Evolutionary conservation across 2,888 invertebrate species (phyloP), one percentile per base, ranked within the genome.

Genomic region (Latrodectus elegans): DNA sequence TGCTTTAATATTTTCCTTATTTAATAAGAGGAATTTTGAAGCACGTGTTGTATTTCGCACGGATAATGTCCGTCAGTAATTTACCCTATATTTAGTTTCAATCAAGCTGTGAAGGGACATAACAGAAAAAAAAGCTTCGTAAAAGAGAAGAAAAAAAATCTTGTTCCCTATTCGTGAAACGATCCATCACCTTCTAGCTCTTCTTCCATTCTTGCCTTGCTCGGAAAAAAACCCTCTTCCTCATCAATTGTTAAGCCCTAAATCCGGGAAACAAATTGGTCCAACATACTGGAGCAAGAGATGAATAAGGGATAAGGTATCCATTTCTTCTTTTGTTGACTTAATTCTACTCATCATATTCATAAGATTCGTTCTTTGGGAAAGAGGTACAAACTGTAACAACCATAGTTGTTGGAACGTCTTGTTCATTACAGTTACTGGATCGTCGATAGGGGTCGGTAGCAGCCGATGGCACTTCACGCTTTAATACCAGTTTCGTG

Each of bases 241-340:
- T 38, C 38, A 38, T 38, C 38, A 38, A 38, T 38, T 8, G 15
- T 11, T 60, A 55, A 72, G 80, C 80, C 72, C 60, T 65, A 80
- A 80, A 80, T 80, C 80, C 80, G 64, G 64, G 12, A 60, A 80
- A 80, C 80, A 80, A 80, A 80, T 80, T 80, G 80, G 26, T 38
- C 38, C 38, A 72, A 64, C 71, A 60, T 55, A 26, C 52, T 11
- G 51, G n/a, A 11, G 22, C 38, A 38, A 6, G 38, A 38, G 38
- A 38, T 38, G 51, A 53, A 55, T 17, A 26, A 26, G n/a, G 60
- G 64, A 22, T 60, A 22, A 10, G 60, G 60, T 8, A 15, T 17
- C 55, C 53, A 55, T 26, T 55, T 15, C 75, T 51, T 67, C 65
- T 65, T 74, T 74, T 67, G 80, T 74, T 22, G 55, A 49, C 71